Evolutionary conservation across 2,113 vertebrate genomes (phyloP).

Genomic region (Myrmecophaga tridactyla): DNA sequence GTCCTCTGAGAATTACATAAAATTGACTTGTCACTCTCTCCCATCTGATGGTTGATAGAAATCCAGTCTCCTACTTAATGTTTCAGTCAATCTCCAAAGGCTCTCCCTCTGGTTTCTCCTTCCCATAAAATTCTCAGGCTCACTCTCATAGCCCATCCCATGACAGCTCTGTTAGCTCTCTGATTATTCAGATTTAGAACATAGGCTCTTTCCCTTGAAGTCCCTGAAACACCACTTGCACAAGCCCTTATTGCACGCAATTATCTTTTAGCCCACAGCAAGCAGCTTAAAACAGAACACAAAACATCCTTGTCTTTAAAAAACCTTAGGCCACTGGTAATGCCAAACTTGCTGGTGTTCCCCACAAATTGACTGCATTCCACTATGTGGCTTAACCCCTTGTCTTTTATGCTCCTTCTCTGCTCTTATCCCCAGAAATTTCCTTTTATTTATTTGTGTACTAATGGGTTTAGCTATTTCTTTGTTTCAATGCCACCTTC

Average conservation of each 20-base stretch:
- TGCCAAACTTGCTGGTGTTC: neutral
- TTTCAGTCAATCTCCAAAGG: neutral
- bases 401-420: neutral
- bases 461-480: slow-evolving; percentile 45
- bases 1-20: neutral
- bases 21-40: neutral
- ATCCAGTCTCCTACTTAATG: slow-evolving; percentile 1
- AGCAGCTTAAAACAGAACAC: neutral
- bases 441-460: slow-evolving; percentile 31
- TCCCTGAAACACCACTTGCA: neutral
- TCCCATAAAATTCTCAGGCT: neutral
- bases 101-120: neutral
- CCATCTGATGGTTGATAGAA: neutral
- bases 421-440: slow-evolving; percentile 29
- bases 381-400: neutral
- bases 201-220: neutral
- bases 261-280: neutral
- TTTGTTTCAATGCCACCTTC: slow-evolving; percentile 52
- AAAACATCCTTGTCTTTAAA: slow-evolving; percentile 6
- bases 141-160: neutral
- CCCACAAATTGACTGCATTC: neutral
- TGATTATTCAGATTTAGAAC: neutral
- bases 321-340: neutral
- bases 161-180: neutral
- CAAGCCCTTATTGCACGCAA: neutral